These are phyloP conservation scores for Speoplatyrhinus poulsoni DNA, from an alignment of 2,113 vertebrate species.

Conservation along the genomic window DNA sequence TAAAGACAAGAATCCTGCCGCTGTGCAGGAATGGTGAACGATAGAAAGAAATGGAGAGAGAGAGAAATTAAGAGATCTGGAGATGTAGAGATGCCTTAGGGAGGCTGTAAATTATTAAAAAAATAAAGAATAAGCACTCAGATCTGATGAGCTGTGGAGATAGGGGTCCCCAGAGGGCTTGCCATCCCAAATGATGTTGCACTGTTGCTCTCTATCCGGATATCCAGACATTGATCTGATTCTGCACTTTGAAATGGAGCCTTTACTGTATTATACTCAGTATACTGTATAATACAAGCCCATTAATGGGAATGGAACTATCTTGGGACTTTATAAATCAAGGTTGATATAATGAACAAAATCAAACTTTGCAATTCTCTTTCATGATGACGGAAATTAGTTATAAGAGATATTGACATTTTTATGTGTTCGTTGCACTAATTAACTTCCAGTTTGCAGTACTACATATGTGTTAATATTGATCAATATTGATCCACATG, in stretches of 20 bases:
- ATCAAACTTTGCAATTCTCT: slow-evolving; percentile 15
- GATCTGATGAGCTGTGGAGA: slow-evolving; percentile 39
- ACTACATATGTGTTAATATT: not conserved
- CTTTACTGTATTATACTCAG: not conserved
- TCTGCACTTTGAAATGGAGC: slow-evolving; percentile 26
- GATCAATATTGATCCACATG: not conserved
- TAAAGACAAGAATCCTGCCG: slow-evolving; percentile 28
- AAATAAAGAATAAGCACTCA: slow-evolving; percentile 11
- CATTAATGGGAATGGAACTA: slow-evolving; percentile 30
- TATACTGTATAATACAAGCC: slow-evolving; percentile 8
- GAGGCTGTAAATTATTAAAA: slow-evolving; percentile 13
- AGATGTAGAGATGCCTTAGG: slow-evolving; percentile 2
- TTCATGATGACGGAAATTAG: not conserved
- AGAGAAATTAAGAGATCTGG: slow-evolving; percentile 27
- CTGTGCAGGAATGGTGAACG: slow-evolving; percentile 20
- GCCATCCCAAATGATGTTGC: slow-evolving; percentile 55
- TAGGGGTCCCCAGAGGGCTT: slow-evolving; percentile 8
- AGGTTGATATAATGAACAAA: slow-evolving; percentile 9
- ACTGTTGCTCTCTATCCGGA: slow-evolving; percentile 48
- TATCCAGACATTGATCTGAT: slow-evolving; percentile 56
- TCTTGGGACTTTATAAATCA: not conserved
- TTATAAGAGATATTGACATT: not conserved
- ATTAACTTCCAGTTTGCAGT: not conserved
- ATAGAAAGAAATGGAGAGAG: not conserved
- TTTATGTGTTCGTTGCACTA: not conserved